Base-by-base conservation (phyloP, 1,140 invertebrate species). In the Zaprionus ghesquierei region DNA sequence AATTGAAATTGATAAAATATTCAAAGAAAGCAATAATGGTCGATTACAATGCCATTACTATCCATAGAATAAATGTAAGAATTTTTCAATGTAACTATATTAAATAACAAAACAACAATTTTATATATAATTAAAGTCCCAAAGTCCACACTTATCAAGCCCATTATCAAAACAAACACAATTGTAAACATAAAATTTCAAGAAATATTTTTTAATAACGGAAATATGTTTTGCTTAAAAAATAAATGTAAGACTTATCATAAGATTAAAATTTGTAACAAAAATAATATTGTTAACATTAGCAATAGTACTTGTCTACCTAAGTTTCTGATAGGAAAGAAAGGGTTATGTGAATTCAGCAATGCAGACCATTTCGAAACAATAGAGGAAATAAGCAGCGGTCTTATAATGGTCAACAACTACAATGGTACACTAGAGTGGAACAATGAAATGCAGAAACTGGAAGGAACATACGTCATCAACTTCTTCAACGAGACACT, bases 61-160 rank as follows among this genome's bases (percentile, higher is more conserved):
- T 64, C 41, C 20, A 31, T 69, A 38, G 46, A 69, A 23, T 20
- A 69, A 53, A 69, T 53, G 56, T 2, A 60, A 15, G 56, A 60
- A 56, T 64, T 70, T 25, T 20, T 25, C 22, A 38, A 58, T 23
- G 33, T 58, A 15, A 41, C 51, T n/a, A 15, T 62, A 6, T 56
- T 62, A 35, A 15, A 69, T 25, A 69, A 62, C 15, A 62, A 70
- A 29, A 51, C 68, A 22, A 64, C 44, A 5, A 56, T 70, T 31
- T 10, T 64, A 9, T 70, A 64, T 10, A n/a, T 70, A 6, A 33
- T 70, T 18, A 44, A 69, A 54, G 61, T 61, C 46, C 65, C 38
- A 25, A 59, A 29, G 13, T 51, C 38, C 8, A 29, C 29, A 8
- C 25, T 54, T 25, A 4, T 61, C 3, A 58, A 59, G 25, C 44